phyloP scores from a whole-genome alignment of 1,140 invertebrate species.

The Batillaria attramentaria region DNA sequence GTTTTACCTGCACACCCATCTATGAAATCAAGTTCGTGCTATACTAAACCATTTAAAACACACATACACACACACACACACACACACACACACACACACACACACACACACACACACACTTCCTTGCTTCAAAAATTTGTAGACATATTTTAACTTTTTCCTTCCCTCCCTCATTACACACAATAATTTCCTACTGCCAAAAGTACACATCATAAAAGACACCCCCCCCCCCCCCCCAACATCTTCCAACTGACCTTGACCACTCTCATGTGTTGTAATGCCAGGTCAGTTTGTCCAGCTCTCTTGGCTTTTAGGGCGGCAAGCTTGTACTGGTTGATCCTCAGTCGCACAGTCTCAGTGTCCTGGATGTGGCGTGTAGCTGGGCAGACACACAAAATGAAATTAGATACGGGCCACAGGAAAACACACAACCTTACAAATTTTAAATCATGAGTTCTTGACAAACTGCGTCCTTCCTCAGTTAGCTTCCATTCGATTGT shows the following conservation, averaged over 20 bases:
- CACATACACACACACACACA: background rate
- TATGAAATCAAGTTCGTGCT: background rate
- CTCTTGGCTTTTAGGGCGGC: slow-evolving; percentile 87
- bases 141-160: too few relatives aligned
- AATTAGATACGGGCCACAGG: too few relatives aligned
- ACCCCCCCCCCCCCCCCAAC: background rate
- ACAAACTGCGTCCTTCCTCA: too few relatives aligned
- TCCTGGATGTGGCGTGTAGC: slow-evolving; percentile 18
- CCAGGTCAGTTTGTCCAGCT: slow-evolving; percentile 80
- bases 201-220: too few relatives aligned
- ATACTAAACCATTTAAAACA: background rate
- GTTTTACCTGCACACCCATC: background rate
- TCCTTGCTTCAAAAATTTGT: background rate
- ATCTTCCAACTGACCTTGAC: slow-evolving; percentile 76
- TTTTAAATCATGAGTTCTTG: too few relatives aligned
- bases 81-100: background rate
- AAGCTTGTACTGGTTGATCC: slow-evolving; percentile 85
- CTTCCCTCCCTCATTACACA: too few relatives aligned
- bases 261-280: slow-evolving; percentile 84
- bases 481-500: too few relatives aligned
- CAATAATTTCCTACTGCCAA: too few relatives aligned
- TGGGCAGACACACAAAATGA: slow-evolving; percentile 1
- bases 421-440: too few relatives aligned
- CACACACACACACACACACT: slow-evolving; percentile 1
- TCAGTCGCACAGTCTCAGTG: slow-evolving; percentile 44